Evolutionary conservation across 2,797 vertebrate species (phyloP).

Genomic region (Atherinosoma microstoma): DNA sequence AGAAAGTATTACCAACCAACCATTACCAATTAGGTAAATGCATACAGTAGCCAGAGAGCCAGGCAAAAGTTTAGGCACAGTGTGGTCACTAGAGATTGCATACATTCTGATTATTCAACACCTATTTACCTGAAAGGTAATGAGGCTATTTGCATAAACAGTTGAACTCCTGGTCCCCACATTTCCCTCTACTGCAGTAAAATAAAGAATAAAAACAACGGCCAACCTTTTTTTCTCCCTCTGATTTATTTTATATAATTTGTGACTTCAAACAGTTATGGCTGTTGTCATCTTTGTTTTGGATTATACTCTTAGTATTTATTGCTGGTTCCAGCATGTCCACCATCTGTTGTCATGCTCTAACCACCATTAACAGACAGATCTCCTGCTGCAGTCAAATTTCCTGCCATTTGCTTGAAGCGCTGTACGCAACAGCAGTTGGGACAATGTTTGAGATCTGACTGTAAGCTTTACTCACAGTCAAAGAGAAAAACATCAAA

Average conservation of each 20-base stretch:
- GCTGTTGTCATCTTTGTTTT: conserved; percentile 26
- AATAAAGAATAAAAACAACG: conserved; percentile 4
- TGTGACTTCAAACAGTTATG: conserved; percentile 17
- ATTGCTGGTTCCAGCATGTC: conserved; percentile 30
- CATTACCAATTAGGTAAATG: no score
- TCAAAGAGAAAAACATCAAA: neutral
- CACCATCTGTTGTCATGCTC: conserved; percentile 51
- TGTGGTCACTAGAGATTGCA: no score
- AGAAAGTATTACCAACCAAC: no score
- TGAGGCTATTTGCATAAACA: no score
- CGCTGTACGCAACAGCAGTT: conserved; percentile 10
- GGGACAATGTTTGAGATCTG: conserved; percentile 19
- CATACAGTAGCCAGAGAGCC: no score
- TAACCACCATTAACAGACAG: conserved; percentile 51
- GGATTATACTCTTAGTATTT: conserved; percentile 30
- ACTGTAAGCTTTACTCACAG: conserved; percentile 2
- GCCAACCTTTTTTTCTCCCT: neutral
- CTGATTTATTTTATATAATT: conserved; percentile 15
- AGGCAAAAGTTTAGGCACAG: no score
- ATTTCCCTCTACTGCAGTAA: neutral
- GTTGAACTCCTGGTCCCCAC: neutral
- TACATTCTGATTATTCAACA: no score
- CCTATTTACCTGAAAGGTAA: no score
- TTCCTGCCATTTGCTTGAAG: conserved; percentile 22
- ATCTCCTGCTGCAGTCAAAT: conserved; percentile 37